These are phyloP conservation scores for Falcunculus frontatus DNA, from an alignment of 2,113 vertebrate species.

Conservation along the genomic window DNA sequence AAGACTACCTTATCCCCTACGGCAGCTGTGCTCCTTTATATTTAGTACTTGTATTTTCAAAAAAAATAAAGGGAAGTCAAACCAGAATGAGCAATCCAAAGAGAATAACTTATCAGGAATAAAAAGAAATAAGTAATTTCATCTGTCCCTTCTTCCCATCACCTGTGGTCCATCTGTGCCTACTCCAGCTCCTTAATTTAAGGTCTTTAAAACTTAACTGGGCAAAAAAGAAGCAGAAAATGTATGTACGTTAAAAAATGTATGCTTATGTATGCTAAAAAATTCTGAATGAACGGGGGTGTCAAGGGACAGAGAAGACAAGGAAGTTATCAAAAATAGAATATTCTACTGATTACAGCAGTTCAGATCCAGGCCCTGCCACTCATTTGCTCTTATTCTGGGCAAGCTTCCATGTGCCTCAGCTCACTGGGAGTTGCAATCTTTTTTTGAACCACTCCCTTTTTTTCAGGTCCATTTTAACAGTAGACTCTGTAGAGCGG, in stretches of 20 bases:
- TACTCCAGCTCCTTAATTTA: not conserved
- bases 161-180: not conserved
- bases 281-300: constrained; percentile 4
- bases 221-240: not conserved
- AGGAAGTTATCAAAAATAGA: constrained; percentile 52
- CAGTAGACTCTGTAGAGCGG: not conserved
- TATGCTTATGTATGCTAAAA: constrained; percentile 62
- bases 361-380: constrained; percentile 45
- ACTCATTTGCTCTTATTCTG: constrained; percentile 34
- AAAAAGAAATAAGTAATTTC: not conserved
- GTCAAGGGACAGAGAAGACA: constrained; percentile 46
- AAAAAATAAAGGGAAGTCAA: not conserved
- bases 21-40: not conserved
- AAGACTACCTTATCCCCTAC: not conserved
- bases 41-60: not conserved
- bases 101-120: not conserved
- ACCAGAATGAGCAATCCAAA: not conserved
- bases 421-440: not conserved
- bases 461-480: not conserved
- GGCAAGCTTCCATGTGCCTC: not conserved
- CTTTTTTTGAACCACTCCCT: not conserved
- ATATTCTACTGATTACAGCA: constrained; percentile 51
- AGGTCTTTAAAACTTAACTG: not conserved
- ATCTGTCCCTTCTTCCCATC: not conserved
- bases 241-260: not conserved